Conservation (phyloP, 1,140 invertebrate species). For the Zaprionus lachaisei region DNA sequence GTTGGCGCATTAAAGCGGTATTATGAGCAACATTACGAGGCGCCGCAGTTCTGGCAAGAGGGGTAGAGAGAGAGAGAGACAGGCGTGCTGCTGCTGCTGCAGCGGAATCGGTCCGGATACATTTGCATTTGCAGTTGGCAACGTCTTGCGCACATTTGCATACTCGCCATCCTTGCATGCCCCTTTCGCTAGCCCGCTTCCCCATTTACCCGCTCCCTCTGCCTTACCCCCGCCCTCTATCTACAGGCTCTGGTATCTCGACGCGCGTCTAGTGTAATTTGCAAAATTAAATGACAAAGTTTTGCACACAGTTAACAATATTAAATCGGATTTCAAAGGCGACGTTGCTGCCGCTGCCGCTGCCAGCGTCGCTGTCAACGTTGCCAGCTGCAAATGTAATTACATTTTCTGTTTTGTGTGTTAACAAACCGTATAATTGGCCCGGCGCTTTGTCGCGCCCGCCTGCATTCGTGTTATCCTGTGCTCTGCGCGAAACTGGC, state of each 20-base stretch:
- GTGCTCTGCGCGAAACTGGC: too few species aligned
- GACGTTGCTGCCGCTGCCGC: background rate
- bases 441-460: conserved; percentile 58
- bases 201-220: background rate
- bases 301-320: conserved; percentile 81
- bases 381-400: conserved; percentile 70
- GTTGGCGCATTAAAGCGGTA: conserved; percentile 75
- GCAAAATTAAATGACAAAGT: conserved; percentile 77
- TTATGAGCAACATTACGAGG: conserved; percentile 56
- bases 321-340: conserved; percentile 81
- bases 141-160: conserved; percentile 70
- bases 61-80: background rate
- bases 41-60: background rate
- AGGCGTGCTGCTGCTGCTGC: conserved; percentile 12
- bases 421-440: conserved; percentile 83
- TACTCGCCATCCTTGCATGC: conserved; percentile 25
- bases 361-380: background rate
- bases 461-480: conserved; percentile 49
- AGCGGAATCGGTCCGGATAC: conserved; percentile 25
- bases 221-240: background rate
- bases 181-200: background rate
- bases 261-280: conserved; percentile 57
- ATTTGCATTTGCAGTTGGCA: conserved; percentile 61
- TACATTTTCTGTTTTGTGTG: conserved; percentile 82
- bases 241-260: conserved; percentile 11